phyloP scores from a whole-genome alignment of 1,140 invertebrate genomes.

The Macrobrachium nipponense region DNA sequence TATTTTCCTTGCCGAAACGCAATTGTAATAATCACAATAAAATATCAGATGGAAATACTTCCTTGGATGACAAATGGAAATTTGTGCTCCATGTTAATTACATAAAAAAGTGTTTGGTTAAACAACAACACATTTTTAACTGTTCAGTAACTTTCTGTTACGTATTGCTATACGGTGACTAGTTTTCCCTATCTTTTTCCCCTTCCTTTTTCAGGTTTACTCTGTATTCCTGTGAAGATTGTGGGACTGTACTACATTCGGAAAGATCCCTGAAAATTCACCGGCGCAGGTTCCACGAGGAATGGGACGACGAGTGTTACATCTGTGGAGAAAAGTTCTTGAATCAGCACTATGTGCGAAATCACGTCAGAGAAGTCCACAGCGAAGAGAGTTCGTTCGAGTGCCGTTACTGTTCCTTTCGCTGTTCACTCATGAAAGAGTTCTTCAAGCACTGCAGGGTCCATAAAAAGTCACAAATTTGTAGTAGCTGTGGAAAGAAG shows the following conservation, averaged over 20 bases:
- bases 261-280: slow-evolving; percentile 38
- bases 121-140: no score
- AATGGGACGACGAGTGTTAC: slow-evolving; percentile 40
- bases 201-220: slow-evolving; percentile 17
- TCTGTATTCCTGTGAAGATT: slow-evolving; percentile 21
- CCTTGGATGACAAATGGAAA: no score
- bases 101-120: no score
- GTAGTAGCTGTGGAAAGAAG: slow-evolving; percentile 44
- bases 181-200: background rate
- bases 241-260: slow-evolving; percentile 39
- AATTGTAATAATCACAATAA: no score
- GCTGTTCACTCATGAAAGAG: slow-evolving; percentile 15
- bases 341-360: slow-evolving; percentile 21
- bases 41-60: no score
- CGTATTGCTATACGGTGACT: background rate
- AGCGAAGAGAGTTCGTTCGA: slow-evolving; percentile 16
- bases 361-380: slow-evolving; percentile 15
- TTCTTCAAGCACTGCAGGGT: slow-evolving; percentile 23
- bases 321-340: slow-evolving; percentile 38
- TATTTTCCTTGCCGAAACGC: no score
- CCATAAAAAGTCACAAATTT: slow-evolving; percentile 23
- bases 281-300: slow-evolving; percentile 29
- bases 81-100: no score
- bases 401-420: slow-evolving; percentile 28
- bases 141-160: no score